Percentiles rank a stretch among this genome's conserved stretches.
These are phyloP conservation scores for Cactoblastis cactorum DNA, from an alignment of 2,888 invertebrate species.

Conservation along the genomic window DNA sequence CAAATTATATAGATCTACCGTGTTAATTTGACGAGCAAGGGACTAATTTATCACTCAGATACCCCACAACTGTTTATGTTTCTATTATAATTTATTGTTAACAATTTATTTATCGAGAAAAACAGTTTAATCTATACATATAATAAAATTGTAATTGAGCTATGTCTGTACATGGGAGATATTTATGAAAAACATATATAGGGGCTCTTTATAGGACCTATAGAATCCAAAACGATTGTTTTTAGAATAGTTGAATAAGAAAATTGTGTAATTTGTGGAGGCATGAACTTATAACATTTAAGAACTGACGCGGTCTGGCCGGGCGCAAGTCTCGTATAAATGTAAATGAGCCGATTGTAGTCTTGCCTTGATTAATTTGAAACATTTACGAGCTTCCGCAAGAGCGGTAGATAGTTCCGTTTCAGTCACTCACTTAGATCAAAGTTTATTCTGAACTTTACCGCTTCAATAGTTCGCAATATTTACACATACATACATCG, in stretches of 20 bases:
- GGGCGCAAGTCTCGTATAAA: slow-evolving; percentile 56
- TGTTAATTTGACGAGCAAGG: slow-evolving; percentile 10
- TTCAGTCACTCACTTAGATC: slow-evolving; percentile 30
- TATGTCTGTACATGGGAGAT: too few relatives aligned
- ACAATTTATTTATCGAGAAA: too few relatives aligned
- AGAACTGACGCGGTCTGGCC: slow-evolving; percentile 50
- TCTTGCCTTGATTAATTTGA: slow-evolving; percentile 59
- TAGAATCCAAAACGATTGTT: too few relatives aligned
- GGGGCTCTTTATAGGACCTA: too few relatives aligned
- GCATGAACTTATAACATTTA: slow-evolving; percentile 34
- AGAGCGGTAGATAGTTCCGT: slow-evolving; percentile 29
- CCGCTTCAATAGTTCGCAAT: slow-evolving; percentile 2
- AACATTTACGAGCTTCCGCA: slow-evolving; percentile 51
- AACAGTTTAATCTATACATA: too few relatives aligned
- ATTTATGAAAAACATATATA: too few relatives aligned
- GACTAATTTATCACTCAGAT: background rate
- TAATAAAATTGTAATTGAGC: too few relatives aligned
- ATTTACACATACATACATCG: slow-evolving; percentile 7
- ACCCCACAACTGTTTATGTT: background rate
- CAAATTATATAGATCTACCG: slow-evolving; percentile 7
- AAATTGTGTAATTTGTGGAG: slow-evolving; percentile 24
- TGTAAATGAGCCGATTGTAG: slow-evolving; percentile 63
- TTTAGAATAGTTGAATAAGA: background rate
- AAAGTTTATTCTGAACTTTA: slow-evolving; percentile 5
- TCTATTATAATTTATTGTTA: too few relatives aligned